Percentiles rank a stretch among this genome's conserved stretches.
phyloP scores from a whole-genome alignment of 2,888 invertebrate species.

The Sphaerophoria rueppellii region DNA sequence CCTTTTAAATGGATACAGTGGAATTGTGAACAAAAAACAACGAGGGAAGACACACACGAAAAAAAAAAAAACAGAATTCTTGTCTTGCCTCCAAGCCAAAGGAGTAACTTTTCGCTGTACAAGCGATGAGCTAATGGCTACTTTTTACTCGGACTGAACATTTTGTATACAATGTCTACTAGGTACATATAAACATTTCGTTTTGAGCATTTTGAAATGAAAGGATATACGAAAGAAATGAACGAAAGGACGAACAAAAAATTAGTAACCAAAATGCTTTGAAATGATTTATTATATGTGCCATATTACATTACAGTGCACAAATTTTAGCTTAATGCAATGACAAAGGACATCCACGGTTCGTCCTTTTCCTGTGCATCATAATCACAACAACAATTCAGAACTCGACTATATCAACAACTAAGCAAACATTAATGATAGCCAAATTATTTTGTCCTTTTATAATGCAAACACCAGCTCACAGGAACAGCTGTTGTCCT shows the following conservation, averaged over 20 bases:
- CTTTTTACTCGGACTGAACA: constrained; percentile 13
- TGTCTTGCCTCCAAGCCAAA: constrained; percentile 41
- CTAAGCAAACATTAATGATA: constrained; percentile 29
- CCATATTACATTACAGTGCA: constrained; percentile 68
- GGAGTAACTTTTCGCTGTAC: constrained; percentile 57
- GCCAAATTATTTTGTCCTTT: constrained; percentile 46
- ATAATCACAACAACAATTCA: background rate
- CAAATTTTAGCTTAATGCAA: constrained; percentile 66
- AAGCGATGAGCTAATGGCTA: constrained; percentile 63
- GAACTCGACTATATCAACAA: constrained; percentile 20
- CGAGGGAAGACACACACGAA: background rate
- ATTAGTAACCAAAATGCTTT: constrained; percentile 56
- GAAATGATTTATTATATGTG: constrained; percentile 72
- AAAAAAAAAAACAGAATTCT: constrained; percentile 12
- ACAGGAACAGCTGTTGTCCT: constrained; percentile 44
- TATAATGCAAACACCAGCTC: constrained; percentile 9
- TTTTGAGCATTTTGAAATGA: background rate
- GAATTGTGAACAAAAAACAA: too few species aligned
- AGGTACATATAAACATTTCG: background rate
- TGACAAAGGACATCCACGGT: constrained; percentile 60
- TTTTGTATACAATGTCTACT: too few species aligned
- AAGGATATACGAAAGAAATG: constrained; percentile 1
- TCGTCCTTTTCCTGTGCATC: constrained; percentile 15
- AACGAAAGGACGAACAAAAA: constrained; percentile 40
- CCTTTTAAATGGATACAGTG: constrained; percentile 51